Conservation (phyloP, 2,797 vertebrate species). For the Tenualosa thibaudeaui region DNA sequence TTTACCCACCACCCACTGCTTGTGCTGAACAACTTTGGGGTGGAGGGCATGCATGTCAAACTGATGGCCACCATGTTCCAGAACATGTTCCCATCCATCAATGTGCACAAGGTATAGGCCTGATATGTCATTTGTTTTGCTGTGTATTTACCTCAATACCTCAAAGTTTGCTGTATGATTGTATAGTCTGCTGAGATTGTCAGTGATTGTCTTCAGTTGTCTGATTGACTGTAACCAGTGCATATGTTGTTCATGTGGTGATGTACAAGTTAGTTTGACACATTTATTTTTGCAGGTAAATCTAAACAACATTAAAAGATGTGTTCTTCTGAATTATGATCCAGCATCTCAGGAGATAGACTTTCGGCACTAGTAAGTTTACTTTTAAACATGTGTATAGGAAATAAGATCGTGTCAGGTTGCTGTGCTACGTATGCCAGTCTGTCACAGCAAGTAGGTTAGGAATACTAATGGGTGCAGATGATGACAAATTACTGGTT, state of each 20-base stretch:
- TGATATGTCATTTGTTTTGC: neutral
- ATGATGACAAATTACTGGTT: conserved; percentile 71
- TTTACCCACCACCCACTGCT: conserved; percentile 87
- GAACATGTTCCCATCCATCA: conserved; percentile 93
- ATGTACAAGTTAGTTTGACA: neutral
- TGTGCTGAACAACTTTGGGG: conserved; percentile 89
- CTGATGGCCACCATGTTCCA: conserved; percentile 95
- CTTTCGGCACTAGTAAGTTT: conserved; percentile 91
- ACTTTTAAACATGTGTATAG: neutral
- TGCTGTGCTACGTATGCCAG: neutral
- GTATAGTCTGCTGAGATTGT: conserved; percentile 76
- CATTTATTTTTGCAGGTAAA: conserved; percentile 73
- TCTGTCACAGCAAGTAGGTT: neutral
- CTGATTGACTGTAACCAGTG: conserved; percentile 58
- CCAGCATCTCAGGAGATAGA: conserved; percentile 77
- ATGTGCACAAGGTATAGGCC: conserved; percentile 86
- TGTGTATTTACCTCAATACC: neutral
- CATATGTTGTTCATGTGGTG: neutral
- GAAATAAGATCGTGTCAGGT: neutral
- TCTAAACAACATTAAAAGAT: conserved; percentile 89
- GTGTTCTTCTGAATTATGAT: conserved; percentile 84
- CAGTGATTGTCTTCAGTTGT: conserved; percentile 69
- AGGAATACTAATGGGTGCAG: conserved; percentile 41
- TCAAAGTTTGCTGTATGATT: conserved; percentile 55
- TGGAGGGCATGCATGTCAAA: conserved; percentile 88